A percentile compares a stretch with the other conserved stretches of the same genome.
These are phyloP conservation scores for Anoplolepis gracilipes DNA, from an alignment of 1,140 invertebrate genomes.

Conservation along the genomic window DNA sequence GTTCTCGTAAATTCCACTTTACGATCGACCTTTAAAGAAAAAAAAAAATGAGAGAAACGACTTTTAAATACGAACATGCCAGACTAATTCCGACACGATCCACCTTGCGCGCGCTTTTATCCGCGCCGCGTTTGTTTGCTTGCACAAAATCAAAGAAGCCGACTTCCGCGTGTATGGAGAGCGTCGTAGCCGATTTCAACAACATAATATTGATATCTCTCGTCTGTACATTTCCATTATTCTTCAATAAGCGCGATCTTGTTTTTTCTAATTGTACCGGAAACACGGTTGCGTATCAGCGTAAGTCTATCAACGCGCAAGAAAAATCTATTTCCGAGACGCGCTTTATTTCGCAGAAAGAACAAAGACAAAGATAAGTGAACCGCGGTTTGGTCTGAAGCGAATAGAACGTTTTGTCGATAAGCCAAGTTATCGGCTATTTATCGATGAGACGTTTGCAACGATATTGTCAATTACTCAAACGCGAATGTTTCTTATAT, in stretches of 20 bases:
- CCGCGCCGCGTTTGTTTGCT: background rate
- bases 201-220: background rate
- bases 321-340: constrained; percentile 32
- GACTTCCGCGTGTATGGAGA: background rate
- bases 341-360: background rate
- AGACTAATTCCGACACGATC: background rate
- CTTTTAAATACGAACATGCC: background rate
- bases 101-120: constrained; percentile 33
- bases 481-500: constrained; percentile 26
- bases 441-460: constrained; percentile 12
- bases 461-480: constrained; percentile 19
- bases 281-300: background rate
- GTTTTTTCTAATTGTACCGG: background rate
- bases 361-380: background rate
- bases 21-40: constrained; percentile 39
- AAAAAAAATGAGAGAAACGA: constrained; percentile 14
- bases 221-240: constrained; percentile 5
- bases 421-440: constrained; percentile 34
- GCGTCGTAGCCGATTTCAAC: background rate
- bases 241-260: background rate
- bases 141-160: background rate
- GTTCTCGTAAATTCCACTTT: constrained; percentile 68
- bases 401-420: constrained; percentile 8
- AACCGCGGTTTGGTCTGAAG: background rate
- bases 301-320: background rate